phyloP scores from a whole-genome alignment of 2,113 vertebrate genomes.

The Cryptomyrus ogoouensis region DNA sequence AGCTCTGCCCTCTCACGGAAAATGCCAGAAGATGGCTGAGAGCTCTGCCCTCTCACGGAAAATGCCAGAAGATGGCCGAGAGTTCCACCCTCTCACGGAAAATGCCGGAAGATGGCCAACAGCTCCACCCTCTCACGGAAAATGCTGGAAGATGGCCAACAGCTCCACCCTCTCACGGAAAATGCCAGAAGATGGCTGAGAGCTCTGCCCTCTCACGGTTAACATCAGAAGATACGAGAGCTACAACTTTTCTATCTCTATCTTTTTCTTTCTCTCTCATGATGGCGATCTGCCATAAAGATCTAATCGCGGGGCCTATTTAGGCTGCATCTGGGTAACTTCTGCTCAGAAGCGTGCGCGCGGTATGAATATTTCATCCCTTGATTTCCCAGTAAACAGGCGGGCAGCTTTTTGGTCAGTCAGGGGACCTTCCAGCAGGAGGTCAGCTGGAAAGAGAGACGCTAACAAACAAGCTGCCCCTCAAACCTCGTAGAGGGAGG shows the following conservation, averaged over 20 bases:
- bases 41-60: no score
- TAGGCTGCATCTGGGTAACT: conserved; percentile 64
- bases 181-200: conserved; percentile 64
- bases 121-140: no score
- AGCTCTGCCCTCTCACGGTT: conserved; percentile 44
- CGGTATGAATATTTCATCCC: conserved; percentile 70
- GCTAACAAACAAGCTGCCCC: conserved; percentile 54
- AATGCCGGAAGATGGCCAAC: background rate
- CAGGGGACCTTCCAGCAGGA: conserved; percentile 44
- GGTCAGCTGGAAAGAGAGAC: conserved; percentile 53
- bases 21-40: no score
- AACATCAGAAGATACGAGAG: conserved; percentile 62
- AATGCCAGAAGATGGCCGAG: background rate
- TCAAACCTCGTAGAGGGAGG: conserved; percentile 36
- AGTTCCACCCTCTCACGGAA: conserved; percentile 54
- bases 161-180: conserved; percentile 55
- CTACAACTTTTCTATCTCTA: background rate
- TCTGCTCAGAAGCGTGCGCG: conserved; percentile 61
- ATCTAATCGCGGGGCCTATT: conserved; percentile 73
- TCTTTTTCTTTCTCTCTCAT: conserved; percentile 45
- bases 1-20: no score
- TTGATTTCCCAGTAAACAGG: conserved; percentile 66
- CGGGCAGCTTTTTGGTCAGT: conserved; percentile 48
- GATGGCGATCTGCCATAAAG: conserved; percentile 70
- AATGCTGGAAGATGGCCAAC: background rate